Percentiles rank a stretch among this genome's conserved stretches.
phyloP scores from a whole-genome alignment of 2,797 vertebrate genomes.

The Labeo calbasu region DNA sequence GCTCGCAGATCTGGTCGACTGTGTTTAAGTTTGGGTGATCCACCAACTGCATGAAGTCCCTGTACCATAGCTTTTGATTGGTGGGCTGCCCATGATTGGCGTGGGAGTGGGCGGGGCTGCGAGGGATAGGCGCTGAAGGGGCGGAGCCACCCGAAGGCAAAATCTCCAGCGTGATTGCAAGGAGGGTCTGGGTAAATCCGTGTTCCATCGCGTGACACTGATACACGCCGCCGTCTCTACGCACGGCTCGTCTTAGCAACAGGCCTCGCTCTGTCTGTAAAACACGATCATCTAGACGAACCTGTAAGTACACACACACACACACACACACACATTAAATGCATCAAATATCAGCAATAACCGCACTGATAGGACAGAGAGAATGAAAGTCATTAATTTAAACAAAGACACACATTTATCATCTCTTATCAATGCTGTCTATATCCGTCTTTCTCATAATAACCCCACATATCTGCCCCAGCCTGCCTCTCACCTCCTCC shows the following conservation, averaged over 20 bases:
- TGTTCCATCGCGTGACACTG: constrained; percentile 90
- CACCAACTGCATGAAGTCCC: constrained; percentile 94
- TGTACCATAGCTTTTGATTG: constrained; percentile 91
- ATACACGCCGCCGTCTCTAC: constrained; percentile 84
- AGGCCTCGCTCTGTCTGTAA: constrained; percentile 84
- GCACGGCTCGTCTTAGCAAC: constrained; percentile 84
- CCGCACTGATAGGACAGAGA: constrained; percentile 10
- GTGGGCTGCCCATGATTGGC: constrained; percentile 55
- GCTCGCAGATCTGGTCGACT: constrained; percentile 87
- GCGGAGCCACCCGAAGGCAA: constrained; percentile 71
- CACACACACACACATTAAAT: constrained; percentile 22
- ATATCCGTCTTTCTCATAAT: constrained; percentile 26
- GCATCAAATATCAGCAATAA: not conserved
- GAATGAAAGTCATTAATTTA: constrained; percentile 26
- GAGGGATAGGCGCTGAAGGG: constrained; percentile 69
- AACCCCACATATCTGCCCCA: not conserved
- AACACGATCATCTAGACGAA: constrained; percentile 83
- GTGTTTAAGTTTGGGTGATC: constrained; percentile 88
- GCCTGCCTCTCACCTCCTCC: constrained; percentile 80
- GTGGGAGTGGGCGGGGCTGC: constrained; percentile 60
- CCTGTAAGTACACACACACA: constrained; percentile 71
- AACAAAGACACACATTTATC: constrained; percentile 41
- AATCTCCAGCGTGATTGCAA: constrained; percentile 88
- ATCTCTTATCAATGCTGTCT: constrained; percentile 40
- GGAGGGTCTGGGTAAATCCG: constrained; percentile 90